These are phyloP conservation scores for Diplodus sargus DNA, from an alignment of 2,797 vertebrate species.

Conservation along the genomic window DNA sequence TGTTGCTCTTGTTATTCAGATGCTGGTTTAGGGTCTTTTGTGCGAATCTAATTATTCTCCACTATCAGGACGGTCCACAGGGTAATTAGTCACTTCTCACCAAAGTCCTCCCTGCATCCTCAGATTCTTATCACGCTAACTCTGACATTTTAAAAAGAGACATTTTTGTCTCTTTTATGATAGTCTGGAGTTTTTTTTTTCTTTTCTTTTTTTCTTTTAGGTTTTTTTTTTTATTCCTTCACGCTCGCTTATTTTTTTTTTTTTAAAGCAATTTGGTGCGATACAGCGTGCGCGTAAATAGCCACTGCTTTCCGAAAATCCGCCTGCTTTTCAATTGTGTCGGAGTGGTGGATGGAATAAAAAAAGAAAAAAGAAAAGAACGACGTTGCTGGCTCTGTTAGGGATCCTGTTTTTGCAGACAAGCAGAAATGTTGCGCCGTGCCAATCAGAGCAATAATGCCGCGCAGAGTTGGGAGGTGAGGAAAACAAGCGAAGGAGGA, in stretches of 20 bases:
- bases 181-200: slow-evolving; percentile 16
- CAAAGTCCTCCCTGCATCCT: slow-evolving; percentile 78
- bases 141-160: slow-evolving; percentile 78
- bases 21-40: slow-evolving; percentile 80
- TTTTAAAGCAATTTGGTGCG: slow-evolving; percentile 37
- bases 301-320: slow-evolving; percentile 37
- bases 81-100: slow-evolving; percentile 84
- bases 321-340: slow-evolving; percentile 49
- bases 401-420: slow-evolving; percentile 45
- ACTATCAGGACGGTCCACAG: slow-evolving; percentile 81
- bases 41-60: slow-evolving; percentile 83
- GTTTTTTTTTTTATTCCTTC: slow-evolving; percentile 12
- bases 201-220: slow-evolving; percentile 17
- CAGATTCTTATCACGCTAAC: slow-evolving; percentile 78
- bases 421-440: slow-evolving; percentile 44
- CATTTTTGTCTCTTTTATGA: slow-evolving; percentile 64
- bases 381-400: slow-evolving; percentile 21
- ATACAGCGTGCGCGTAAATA: slow-evolving; percentile 43
- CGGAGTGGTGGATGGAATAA: background rate
- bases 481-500: slow-evolving; percentile 31
- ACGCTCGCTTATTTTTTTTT: slow-evolving; percentile 38
- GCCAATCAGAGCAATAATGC: slow-evolving; percentile 53
- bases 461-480: slow-evolving; percentile 34
- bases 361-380: background rate
- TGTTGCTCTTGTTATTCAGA: slow-evolving; percentile 83